A percentile compares a stretch with the other conserved stretches of the same genome.
Conservation (phyloP, 1,140 invertebrate genomes). For the Diprion similis region DNA sequence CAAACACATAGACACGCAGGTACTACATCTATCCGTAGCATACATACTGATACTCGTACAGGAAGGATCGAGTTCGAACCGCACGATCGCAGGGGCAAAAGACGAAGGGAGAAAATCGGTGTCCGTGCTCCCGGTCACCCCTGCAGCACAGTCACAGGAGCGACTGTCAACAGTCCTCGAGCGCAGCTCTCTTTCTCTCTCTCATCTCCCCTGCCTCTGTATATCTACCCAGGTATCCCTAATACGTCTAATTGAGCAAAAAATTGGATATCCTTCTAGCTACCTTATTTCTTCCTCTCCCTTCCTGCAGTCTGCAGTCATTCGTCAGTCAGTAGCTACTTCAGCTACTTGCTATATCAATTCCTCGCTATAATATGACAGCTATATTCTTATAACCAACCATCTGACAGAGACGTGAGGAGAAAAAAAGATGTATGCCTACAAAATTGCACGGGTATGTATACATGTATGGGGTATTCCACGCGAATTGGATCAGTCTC, state of each 20-base stretch:
- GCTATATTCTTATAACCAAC: too few species aligned
- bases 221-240: not conserved
- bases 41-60: too few species aligned
- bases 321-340: too few species aligned
- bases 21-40: too few species aligned
- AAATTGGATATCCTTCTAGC: not conserved
- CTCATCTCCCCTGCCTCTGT: not conserved
- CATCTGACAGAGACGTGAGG: too few species aligned
- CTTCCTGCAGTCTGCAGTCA: not conserved
- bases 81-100: not conserved
- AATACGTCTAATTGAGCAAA: slow-evolving; percentile 2
- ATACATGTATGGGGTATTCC: too few species aligned
- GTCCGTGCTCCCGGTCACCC: not conserved
- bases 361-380: too few species aligned
- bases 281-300: not conserved
- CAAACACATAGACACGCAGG: not conserved
- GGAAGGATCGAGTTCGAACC: too few species aligned
- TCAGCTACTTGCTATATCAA: too few species aligned
- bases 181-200: not conserved
- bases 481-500: too few species aligned
- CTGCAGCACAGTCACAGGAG: not conserved
- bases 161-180: slow-evolving; percentile 3
- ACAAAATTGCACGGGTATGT: too few species aligned
- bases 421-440: too few species aligned
- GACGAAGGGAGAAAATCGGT: not conserved